Evolutionary conservation across 92 coral and sea anemone species (phyloP), one percentile per base, ranked within the genome.

Genomic region (Epizoanthus illoricatus): DNA sequence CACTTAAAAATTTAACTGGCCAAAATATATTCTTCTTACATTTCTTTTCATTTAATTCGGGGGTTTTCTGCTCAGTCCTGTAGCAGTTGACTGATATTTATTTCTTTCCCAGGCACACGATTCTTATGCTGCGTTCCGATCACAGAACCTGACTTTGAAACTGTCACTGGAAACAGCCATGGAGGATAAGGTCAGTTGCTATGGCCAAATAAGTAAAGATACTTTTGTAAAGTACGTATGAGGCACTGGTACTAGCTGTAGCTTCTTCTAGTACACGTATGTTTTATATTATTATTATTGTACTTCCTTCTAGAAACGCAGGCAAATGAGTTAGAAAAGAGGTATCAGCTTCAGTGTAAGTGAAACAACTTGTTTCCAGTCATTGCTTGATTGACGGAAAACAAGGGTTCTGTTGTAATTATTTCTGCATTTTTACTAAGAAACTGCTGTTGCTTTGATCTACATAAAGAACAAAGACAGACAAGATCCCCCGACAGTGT

Each of bases 121-220:
- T 80, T 91, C 99, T 5, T 96, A 91, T 73, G 97, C 98, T 52
- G 85, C 91, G 8, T 96, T 96, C 88, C 90, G 99, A 72, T 96
- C 99, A 9, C 99, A 92, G 80, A 96, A 91, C 84, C 92, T 96
- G 73, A 86, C 89, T 65, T 61, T 96, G 55, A 89, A 93, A 55
- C 71, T 96, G 69, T 93, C 97, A 7, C 85, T 94, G 42, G 99
- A 94, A 83, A 94, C 95, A 59, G 97, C 95, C 39, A 89, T 88
- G 86, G 84, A 82, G 74, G 82, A 87, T n/a, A 91, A 88, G 98
- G 96, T 91, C 73, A 20, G 88, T 88, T 18, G 15, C 60, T 40
- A 8, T 41, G 11, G 17, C 52, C 68, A 4, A 5, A 12, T 65
- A 13, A 12, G 5, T 15, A 5, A 15, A 3, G 56, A 28, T 0